Evolutionary conservation across 2,888 invertebrate genomes (phyloP), one percentile per base, ranked within the genome.

Genomic region (Dromius quadrimaculatus): DNA sequence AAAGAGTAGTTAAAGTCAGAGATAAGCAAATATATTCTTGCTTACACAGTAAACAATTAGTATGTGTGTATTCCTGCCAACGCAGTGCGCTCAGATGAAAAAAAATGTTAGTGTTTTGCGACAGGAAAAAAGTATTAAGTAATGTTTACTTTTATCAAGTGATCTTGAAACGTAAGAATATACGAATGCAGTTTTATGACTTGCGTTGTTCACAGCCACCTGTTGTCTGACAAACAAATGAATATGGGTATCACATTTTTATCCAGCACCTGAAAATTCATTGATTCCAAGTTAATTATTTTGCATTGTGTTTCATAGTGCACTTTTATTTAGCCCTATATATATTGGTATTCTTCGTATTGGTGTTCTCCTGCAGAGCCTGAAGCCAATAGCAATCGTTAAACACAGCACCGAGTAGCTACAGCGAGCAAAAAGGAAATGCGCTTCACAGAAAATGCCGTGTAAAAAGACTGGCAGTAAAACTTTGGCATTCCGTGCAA

Each of bases 401-500:
- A 57, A 38, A 66, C 22, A 41, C 50, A 41, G 50, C 28, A 23
- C 23, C 9, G 28, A 22, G 50, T 23, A 54, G 32, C 32, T 6
- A 32, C 5, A 32, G 22, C 11, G 41, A 59, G 43, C 32, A 69
- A 62, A 62, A 62, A 70, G 23, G 70, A 50, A 70, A 47, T 62
- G 62, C 62, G 47, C 38, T 70, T 70, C 61, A 70, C 34, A 70
- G 70, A 70, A 64, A 38, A 61, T 45, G 34, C 59, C 70, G 50
- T 70, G 43, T 50, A 70, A 47, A 70, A 62, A 64, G 50, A 38
- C 57, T n/a, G 41, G 32, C 62, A 62, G 70, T 70, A 61, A 62
- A 70, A 62, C 70, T 62, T 62, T 20, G 50, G 62, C 62, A 70
- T 70, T 70, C 70, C 61, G 70, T 62, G 70, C 70, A 70, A 70